These are phyloP conservation scores for Enteromius paludinosus DNA, from an alignment of 2,797 vertebrate genomes.

Conservation along the genomic window DNA sequence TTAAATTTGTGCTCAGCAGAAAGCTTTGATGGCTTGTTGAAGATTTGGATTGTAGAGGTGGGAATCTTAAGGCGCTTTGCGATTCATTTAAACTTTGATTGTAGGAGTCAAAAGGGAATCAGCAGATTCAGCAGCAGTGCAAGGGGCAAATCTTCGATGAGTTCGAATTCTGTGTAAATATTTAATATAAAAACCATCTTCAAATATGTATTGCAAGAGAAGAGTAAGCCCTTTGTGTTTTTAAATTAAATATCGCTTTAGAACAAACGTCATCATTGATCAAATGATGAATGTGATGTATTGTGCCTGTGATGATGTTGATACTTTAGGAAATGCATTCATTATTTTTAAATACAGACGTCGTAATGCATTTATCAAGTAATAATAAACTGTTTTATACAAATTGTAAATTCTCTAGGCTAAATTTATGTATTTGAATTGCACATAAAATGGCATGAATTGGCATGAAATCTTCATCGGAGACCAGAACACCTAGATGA, in stretches of 20 bases:
- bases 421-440: background rate
- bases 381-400: background rate
- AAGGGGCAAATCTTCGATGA: background rate
- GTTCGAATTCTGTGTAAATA: background rate
- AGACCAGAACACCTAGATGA: too few species aligned
- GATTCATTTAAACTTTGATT: background rate
- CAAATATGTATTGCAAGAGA: background rate
- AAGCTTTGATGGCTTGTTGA: constrained; percentile 39
- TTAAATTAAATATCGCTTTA: background rate
- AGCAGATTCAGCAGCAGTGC: background rate
- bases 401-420: background rate
- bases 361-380: background rate
- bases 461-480: too few species aligned
- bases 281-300: background rate
- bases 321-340: background rate
- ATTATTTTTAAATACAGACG: background rate
- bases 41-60: constrained; percentile 13
- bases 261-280: background rate
- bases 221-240: background rate
- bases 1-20: constrained; percentile 40
- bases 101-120: background rate
- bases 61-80: background rate
- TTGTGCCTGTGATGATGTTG: background rate
- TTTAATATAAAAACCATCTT: background rate
- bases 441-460: background rate